phyloP scores from a whole-genome alignment of 2,888 invertebrate species.

The Cartodere bifasciata region DNA sequence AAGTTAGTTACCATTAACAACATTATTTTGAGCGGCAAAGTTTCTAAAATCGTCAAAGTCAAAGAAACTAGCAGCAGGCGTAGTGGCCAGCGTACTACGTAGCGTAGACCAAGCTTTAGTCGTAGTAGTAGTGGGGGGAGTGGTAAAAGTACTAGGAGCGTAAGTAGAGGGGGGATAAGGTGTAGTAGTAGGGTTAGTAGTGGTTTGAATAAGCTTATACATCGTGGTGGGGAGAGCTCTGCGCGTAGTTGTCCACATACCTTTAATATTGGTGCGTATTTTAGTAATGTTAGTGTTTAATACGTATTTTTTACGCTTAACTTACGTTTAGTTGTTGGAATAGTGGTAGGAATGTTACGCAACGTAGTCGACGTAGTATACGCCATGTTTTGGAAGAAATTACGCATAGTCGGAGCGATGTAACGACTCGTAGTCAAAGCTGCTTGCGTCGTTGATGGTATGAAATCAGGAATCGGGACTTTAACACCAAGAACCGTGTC shows the following conservation, averaged over 20 bases:
- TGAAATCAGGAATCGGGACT: constrained; percentile 41
- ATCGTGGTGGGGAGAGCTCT: constrained; percentile 26
- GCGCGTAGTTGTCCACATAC: constrained; percentile 27
- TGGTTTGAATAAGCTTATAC: constrained; percentile 20
- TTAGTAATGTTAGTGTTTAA: neutral
- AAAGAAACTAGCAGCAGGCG: constrained; percentile 28
- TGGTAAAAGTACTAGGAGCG: constrained; percentile 22
- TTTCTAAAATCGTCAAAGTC: too few relatives aligned
- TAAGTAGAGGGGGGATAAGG: constrained; percentile 26
- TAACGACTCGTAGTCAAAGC: constrained; percentile 26
- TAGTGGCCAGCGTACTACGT: constrained; percentile 15
- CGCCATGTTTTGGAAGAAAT: constrained; percentile 34
- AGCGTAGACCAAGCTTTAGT: constrained; percentile 29
- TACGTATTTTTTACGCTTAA: constrained; percentile 13
- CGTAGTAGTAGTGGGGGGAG: constrained; percentile 24
- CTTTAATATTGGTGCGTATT: constrained; percentile 12
- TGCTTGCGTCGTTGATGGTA: constrained; percentile 40
- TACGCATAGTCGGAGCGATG: constrained; percentile 28
- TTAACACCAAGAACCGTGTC: constrained; percentile 54
- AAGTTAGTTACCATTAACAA: too few relatives aligned
- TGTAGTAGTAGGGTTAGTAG: constrained; percentile 22
- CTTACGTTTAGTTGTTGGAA: constrained; percentile 41
- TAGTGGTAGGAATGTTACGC: constrained; percentile 28
- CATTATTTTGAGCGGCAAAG: too few relatives aligned
- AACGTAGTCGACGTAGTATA: constrained; percentile 23